These are phyloP conservation scores for Chelonus insularis DNA, from an alignment of 1,140 invertebrate species.

Conservation along the genomic window DNA sequence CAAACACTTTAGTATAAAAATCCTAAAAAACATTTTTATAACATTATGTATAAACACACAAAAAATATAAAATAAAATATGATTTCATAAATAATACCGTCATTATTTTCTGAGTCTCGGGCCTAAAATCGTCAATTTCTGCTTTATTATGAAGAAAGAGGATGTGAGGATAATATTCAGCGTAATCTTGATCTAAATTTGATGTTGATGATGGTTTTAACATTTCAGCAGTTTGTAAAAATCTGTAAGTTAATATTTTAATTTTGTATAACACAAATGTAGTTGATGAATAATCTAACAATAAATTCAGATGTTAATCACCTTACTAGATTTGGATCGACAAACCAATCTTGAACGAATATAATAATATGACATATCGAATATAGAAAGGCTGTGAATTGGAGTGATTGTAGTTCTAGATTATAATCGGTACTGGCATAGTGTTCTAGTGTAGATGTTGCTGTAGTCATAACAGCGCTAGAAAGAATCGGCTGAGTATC, in stretches of 20 bases:
- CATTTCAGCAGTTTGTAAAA: conserved; percentile 84
- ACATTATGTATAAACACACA: too few species aligned
- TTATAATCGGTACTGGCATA: conserved; percentile 67
- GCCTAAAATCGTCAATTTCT: conserved; percentile 70
- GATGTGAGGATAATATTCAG: conserved; percentile 76
- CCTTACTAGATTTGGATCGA: conserved; percentile 75
- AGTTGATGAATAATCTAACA: neutral
- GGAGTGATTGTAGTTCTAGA: conserved; percentile 74
- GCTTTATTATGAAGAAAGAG: conserved; percentile 79
- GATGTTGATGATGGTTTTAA: conserved; percentile 76
- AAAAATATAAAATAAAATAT: neutral
- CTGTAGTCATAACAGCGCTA: conserved; percentile 65
- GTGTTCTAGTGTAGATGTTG: conserved; percentile 54
- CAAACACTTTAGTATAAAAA: conserved; percentile 68
- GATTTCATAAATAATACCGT: conserved; percentile 60
- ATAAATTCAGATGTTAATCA: conserved; percentile 37
- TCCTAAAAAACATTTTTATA: conserved; percentile 52
- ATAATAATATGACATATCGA: conserved; percentile 88
- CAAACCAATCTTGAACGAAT: conserved; percentile 84
- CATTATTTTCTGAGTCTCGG: conserved; percentile 67
- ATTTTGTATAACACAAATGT: neutral
- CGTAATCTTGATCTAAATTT: conserved; percentile 66
- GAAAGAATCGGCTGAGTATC: conserved; percentile 70
- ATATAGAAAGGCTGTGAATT: conserved; percentile 81
- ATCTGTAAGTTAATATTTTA: conserved; percentile 58